Evolutionary conservation across 1,140 invertebrate genomes (phyloP).

Genomic region (Heliconius eleuchia): DNA sequence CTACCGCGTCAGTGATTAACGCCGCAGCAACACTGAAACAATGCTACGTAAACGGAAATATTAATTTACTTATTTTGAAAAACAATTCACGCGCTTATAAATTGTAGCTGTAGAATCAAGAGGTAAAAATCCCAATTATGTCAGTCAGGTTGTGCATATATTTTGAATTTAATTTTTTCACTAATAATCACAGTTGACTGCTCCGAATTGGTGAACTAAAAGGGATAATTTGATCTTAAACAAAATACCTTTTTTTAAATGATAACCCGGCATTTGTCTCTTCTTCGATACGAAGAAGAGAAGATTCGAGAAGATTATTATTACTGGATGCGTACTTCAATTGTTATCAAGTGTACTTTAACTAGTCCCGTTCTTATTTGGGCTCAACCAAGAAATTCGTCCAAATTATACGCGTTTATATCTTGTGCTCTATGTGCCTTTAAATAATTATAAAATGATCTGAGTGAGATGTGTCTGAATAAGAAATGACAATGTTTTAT

Average conservation of each 20-base stretch:
- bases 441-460: slow-evolving; percentile 14
- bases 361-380: slow-evolving; percentile 12
- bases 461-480: slow-evolving; percentile 15
- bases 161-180: background rate
- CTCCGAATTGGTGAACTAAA: background rate
- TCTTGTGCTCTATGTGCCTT: slow-evolving; percentile 13
- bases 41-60: slow-evolving; percentile 10
- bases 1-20: slow-evolving; percentile 63
- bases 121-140: background rate
- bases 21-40: background rate
- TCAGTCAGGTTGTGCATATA: background rate
- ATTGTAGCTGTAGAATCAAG: background rate
- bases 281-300: background rate
- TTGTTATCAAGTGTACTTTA: slow-evolving; percentile 14
- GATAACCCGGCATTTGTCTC: background rate
- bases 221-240: background rate
- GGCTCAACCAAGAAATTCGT: slow-evolving; percentile 11
- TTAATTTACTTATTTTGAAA: background rate
- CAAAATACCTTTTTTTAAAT: background rate
- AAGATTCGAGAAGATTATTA: too few species aligned
- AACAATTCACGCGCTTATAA: background rate
- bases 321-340: background rate
- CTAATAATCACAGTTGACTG: background rate
- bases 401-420: slow-evolving; percentile 8
- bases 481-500: slow-evolving; percentile 14